Base-by-base conservation (phyloP, 2,888 invertebrate species). In the Pegoplata infirma region DNA sequence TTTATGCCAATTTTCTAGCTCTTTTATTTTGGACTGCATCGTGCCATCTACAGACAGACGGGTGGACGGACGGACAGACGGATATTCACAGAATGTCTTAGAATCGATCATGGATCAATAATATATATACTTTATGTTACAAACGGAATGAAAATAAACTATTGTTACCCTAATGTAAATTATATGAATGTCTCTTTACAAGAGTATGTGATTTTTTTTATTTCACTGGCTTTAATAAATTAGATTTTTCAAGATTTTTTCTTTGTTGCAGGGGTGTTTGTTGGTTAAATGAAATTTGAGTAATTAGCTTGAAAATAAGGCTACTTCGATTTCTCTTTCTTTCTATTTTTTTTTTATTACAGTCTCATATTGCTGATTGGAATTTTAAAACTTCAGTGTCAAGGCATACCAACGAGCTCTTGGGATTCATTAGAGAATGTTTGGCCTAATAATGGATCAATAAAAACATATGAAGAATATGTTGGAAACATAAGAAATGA, bases 341-440 rank as follows among this genome's bases (percentile, higher is more conserved):
- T 58, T n/a, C n/a, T n/a, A n/a, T n/a, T n/a, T n/a, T 5, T 51
- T 12, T 23, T 3, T 56, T 16, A 17, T 81, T 77, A 3, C 64
- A 81, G 81, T 72, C 28, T 79, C 4, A 44, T 80, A 14, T 14
- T 80, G 12, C 6, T 81, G 10, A 51, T 81, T 40, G 80, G 75
- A 5, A 63, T 82, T 28, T 40, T 80, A 17, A 81, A 75, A 64
- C 56, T 76, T 19, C 76, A 80, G 14, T 82, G 82, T 56, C 80
- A 81, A 56, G 76, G 82, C 28, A 72, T 81, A 61, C 83, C 82
- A 10, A 80, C 77, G 58, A 66, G 55, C 44, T 63, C 71, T 14
- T 77, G 72, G 80, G 47, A 68, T 16, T 56, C 36, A 17, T 28
- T 61, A 17, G 66, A 73, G 7, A 46, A 25, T 3, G 53, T 56